Conservation (phyloP, 2,888 invertebrate species). For the Nomada ruficornis region DNA sequence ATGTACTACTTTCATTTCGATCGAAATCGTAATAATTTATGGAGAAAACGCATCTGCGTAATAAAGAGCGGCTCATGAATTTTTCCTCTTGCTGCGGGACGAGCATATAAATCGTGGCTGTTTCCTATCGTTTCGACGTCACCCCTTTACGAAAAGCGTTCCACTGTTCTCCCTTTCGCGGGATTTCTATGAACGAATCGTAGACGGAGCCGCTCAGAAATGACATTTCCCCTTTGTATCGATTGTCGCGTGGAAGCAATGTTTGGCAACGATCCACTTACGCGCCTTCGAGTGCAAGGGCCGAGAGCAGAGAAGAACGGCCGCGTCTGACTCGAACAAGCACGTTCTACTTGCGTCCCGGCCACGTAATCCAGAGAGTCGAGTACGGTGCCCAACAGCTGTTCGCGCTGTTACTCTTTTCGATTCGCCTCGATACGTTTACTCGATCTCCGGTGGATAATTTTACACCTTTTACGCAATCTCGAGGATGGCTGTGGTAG, state of each 20-base stretch:
- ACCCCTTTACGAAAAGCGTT: not conserved
- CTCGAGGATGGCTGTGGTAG: no score
- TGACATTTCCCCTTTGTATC: slow-evolving; percentile 5
- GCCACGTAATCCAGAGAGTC: not conserved
- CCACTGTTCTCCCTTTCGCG: not conserved
- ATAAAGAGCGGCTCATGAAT: slow-evolving; percentile 70
- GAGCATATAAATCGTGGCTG: slow-evolving; percentile 58
- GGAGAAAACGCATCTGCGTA: slow-evolving; percentile 64
- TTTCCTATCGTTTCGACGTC: not conserved
- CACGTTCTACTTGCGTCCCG: slow-evolving; percentile 15
- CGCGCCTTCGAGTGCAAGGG: not conserved
- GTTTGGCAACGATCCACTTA: slow-evolving; percentile 20
- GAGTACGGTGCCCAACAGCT: not conserved
- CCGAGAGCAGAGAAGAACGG: not conserved
- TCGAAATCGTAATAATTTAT: slow-evolving; percentile 64
- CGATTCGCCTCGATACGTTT: no score
- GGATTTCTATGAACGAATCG: not conserved
- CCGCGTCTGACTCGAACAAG: not conserved
- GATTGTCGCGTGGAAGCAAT: not conserved
- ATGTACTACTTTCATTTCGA: slow-evolving; percentile 48
- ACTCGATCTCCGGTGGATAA: no score
- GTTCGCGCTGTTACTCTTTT: slow-evolving; percentile 10
- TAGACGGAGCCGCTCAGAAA: not conserved
- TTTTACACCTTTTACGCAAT: no score
- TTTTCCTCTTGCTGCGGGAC: slow-evolving; percentile 41